phyloP scores from a whole-genome alignment of 2,888 invertebrate species.

The Colostygia pectinataria region DNA sequence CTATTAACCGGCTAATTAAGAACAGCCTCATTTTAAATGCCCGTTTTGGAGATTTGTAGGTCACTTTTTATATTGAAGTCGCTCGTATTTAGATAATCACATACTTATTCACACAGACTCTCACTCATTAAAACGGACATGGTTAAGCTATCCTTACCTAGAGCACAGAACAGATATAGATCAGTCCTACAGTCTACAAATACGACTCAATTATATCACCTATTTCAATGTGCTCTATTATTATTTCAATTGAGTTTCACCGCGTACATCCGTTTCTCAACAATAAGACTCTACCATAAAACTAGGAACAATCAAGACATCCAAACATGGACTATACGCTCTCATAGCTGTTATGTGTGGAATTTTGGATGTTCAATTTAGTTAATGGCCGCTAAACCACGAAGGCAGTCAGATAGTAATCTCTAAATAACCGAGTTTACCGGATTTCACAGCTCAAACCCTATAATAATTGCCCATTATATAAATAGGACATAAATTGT shows the following conservation, averaged over 20 bases:
- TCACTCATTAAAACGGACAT: too few species aligned
- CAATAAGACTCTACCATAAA: too few species aligned
- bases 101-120: too few species aligned
- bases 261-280: too few species aligned
- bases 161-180: too few species aligned
- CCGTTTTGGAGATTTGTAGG: slow-evolving; percentile 1
- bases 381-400: background rate
- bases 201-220: too few species aligned
- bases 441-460: background rate
- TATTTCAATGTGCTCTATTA: too few species aligned
- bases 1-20: slow-evolving; percentile 30
- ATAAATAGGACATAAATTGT: slow-evolving; percentile 4
- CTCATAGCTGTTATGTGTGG: background rate
- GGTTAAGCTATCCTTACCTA: too few species aligned
- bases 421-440: background rate
- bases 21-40: slow-evolving; percentile 24
- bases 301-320: too few species aligned
- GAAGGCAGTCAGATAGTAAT: background rate
- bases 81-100: background rate
- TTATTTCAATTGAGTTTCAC: too few species aligned
- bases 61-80: background rate
- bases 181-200: too few species aligned
- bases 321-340: background rate
- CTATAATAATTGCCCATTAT: slow-evolving; percentile 2
- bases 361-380: slow-evolving; percentile 8